These are phyloP conservation scores for Tipula unca DNA, from an alignment of 2,888 invertebrate genomes.

Conservation along the genomic window DNA sequence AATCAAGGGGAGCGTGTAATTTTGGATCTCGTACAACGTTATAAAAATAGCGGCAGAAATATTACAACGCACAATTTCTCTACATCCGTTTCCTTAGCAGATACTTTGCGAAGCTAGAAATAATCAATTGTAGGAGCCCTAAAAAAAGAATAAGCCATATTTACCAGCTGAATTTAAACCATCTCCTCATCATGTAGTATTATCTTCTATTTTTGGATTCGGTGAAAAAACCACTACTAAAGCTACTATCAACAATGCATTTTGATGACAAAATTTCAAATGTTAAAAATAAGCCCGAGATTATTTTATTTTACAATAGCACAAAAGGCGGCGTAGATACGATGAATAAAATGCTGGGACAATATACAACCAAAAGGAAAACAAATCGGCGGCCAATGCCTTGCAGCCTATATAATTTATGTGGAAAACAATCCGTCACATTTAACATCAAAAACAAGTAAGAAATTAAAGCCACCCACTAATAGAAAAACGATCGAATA, in stretches of 20 bases:
- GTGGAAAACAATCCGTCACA: no score
- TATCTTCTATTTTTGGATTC: no score
- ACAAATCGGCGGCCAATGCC: background rate
- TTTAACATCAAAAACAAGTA: no score
- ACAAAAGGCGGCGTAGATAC: no score
- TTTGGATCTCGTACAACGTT: no score
- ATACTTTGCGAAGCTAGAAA: no score
- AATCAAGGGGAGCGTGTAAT: background rate
- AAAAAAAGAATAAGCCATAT: background rate
- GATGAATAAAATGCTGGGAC: no score
- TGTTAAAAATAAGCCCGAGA: background rate
- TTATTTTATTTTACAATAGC: background rate
- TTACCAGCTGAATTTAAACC: no score
- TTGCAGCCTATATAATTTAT: background rate
- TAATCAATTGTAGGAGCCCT: background rate
- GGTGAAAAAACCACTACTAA: no score
- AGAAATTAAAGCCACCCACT: no score
- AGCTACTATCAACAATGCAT: background rate
- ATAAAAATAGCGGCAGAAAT: background rate
- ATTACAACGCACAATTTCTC: background rate
- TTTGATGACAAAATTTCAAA: background rate
- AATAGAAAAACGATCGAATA: no score
- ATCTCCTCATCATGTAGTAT: no score
- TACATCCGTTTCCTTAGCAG: background rate
- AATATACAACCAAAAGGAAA: background rate